Evolutionary conservation across 2,113 vertebrate species (phyloP).

Genomic region (Tupaia tana): DNA sequence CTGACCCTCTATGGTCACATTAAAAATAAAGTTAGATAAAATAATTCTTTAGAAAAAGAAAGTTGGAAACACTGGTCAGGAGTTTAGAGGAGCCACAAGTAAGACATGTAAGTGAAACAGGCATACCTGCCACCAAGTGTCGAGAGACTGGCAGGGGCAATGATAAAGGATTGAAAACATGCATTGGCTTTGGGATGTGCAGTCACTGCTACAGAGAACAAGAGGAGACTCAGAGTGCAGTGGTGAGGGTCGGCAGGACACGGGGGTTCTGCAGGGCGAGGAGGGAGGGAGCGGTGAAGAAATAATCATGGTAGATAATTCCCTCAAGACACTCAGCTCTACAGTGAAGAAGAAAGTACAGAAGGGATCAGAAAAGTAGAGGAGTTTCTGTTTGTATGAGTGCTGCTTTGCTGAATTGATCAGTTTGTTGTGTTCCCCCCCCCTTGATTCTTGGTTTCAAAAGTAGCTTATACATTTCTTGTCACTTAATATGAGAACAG

Average conservation of each 20-base stretch:
- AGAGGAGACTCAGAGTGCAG: fast-evolving
- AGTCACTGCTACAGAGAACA: too few relatives aligned
- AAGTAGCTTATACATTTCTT: slow-evolving; percentile 13
- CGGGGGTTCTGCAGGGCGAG: too few relatives aligned
- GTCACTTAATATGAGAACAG: slow-evolving; percentile 9
- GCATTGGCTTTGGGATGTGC: neutral
- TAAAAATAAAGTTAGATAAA: too few relatives aligned
- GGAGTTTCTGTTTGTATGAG: neutral
- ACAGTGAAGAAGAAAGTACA: neutral
- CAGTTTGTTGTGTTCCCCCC: neutral
- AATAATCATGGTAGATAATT: fast-evolving
- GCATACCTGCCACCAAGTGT: neutral
- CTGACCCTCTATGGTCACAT: too few relatives aligned
- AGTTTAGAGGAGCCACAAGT: neutral
- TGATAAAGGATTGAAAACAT: neutral
- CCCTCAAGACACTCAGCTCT: neutral
- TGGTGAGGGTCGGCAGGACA: neutral
- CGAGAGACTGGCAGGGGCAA: neutral
- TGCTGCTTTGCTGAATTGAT: neutral
- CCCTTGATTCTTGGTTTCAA: neutral
- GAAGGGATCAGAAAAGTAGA: neutral
- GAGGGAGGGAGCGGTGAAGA: neutral
- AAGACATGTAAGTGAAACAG: neutral
- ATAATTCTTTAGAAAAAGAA: neutral
- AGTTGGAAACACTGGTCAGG: neutral